A percentile compares a stretch with the other conserved stretches of the same genome.
Evolutionary conservation across 2,113 vertebrate species (phyloP).

Genomic region (Etheostoma cragini): DNA sequence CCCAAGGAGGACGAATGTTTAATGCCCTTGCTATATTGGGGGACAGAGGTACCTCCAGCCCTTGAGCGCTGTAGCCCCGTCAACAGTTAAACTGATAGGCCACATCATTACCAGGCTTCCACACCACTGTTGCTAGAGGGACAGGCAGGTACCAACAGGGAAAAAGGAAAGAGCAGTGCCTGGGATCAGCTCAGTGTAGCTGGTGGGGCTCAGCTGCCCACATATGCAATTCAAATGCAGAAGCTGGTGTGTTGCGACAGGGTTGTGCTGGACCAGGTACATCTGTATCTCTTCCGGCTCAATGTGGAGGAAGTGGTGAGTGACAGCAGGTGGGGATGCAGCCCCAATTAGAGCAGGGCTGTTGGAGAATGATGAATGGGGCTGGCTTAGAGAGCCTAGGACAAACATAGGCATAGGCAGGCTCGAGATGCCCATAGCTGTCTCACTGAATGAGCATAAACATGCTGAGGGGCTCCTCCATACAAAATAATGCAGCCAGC

Average conservation of each 20-base stretch:
- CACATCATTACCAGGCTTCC: constrained; percentile 81
- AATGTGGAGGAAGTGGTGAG: constrained; percentile 78
- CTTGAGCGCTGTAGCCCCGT: constrained; percentile 64
- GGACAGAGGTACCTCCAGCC: constrained; percentile 69
- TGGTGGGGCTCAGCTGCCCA: constrained; percentile 72
- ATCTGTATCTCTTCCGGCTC: constrained; percentile 80
- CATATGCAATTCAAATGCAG: constrained; percentile 83
- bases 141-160: constrained; percentile 57
- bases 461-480: constrained; percentile 77
- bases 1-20: constrained; percentile 71
- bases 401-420: constrained; percentile 72
- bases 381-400: constrained; percentile 74
- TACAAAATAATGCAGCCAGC: constrained; percentile 73
- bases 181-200: constrained; percentile 58
- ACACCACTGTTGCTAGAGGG: constrained; percentile 62
- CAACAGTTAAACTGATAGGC: constrained; percentile 78
- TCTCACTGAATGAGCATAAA: constrained; percentile 83
- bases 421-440: constrained; percentile 80
- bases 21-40: constrained; percentile 61
- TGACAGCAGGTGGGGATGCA: constrained; percentile 85
- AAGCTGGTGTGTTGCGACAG: constrained; percentile 64
- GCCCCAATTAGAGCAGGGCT: constrained; percentile 85
- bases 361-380: constrained; percentile 84
- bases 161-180: constrained; percentile 47
- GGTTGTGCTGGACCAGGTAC: constrained; percentile 70